phyloP scores from a whole-genome alignment of 1,140 invertebrate genomes.

The Drosophila ironensis region DNA sequence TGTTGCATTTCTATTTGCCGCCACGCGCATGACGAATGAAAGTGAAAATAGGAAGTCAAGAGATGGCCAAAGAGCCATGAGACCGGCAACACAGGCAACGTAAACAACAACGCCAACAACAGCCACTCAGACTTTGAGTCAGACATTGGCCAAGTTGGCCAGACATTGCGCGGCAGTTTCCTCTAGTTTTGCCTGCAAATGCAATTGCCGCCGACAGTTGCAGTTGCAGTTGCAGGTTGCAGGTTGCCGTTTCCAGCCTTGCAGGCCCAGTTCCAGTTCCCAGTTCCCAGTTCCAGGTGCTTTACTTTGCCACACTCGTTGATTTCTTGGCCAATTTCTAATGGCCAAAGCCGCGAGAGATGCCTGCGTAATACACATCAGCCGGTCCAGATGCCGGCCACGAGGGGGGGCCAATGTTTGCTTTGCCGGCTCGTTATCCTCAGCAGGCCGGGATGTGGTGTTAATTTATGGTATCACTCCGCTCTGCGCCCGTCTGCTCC shows the following conservation, averaged over 20 bases:
- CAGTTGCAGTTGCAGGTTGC: slow-evolving; percentile 20
- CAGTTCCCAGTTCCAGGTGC: slow-evolving; percentile 33
- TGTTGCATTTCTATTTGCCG: slow-evolving; percentile 55
- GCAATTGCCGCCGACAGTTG: slow-evolving; percentile 32
- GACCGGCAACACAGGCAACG: slow-evolving; percentile 50
- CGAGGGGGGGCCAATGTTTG: slow-evolving; percentile 23
- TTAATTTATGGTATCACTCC: slow-evolving; percentile 75
- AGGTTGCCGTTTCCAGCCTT: slow-evolving; percentile 15
- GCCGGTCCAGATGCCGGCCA: slow-evolving; percentile 7
- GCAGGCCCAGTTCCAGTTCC: slow-evolving; percentile 7
- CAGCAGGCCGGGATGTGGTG: slow-evolving; percentile 15
- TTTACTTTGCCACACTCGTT: slow-evolving; percentile 50
- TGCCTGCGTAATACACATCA: slow-evolving; percentile 46
- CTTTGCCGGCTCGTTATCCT: slow-evolving; percentile 39
- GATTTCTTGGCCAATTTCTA: slow-evolving; percentile 74
- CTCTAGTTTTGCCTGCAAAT: slow-evolving; percentile 45
- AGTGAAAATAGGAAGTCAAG: slow-evolving; percentile 76
- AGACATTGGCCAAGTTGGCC: slow-evolving; percentile 63
- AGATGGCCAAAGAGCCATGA: slow-evolving; percentile 53
- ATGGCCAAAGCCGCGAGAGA: slow-evolving; percentile 42
- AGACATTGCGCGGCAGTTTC: slow-evolving; percentile 63
- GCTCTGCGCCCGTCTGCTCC: too few relatives aligned
- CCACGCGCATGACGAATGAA: slow-evolving; percentile 63
- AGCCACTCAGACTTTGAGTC: slow-evolving; percentile 43
- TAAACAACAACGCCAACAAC: slow-evolving; percentile 11